Percentiles rank a stretch among this genome's conserved stretches.
These are phyloP conservation scores for Globodera rostochiensis DNA, from an alignment of 1,140 invertebrate species.

Conservation along the genomic window DNA sequence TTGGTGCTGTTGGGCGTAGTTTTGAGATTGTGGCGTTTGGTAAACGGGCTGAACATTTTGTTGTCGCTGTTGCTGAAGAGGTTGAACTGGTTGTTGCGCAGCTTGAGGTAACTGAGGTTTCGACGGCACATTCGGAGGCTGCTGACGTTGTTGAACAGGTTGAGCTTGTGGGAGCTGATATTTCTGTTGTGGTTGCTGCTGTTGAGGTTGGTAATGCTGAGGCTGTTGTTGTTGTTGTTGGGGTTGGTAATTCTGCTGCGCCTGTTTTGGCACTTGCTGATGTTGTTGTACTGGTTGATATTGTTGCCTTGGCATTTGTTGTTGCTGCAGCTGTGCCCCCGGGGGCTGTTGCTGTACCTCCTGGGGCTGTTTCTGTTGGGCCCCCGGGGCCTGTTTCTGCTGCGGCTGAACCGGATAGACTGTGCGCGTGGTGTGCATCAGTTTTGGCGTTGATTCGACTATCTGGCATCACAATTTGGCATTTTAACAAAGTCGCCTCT, in stretches of 20 bases:
- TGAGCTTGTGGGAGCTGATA: background rate
- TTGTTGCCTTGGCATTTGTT: constrained; percentile 17
- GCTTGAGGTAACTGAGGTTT: background rate
- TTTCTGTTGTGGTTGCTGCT: constrained; percentile 1
- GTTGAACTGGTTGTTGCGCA: constrained; percentile 15
- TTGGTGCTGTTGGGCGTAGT: background rate
- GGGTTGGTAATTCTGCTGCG: constrained; percentile 4
- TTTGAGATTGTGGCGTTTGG: background rate
- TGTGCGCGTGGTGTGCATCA: background rate
- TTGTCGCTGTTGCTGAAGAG: constrained; percentile 14
- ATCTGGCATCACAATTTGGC: background rate
- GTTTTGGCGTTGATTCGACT: background rate
- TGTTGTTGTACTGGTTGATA: constrained; percentile 18
- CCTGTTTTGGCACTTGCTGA: constrained; percentile 4
- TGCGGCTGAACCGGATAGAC: background rate
- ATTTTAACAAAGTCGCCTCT: background rate
- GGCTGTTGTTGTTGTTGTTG: constrained; percentile 20
- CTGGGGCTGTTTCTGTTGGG: constrained; percentile 20
- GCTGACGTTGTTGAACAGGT: background rate
- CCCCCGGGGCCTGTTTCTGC: background rate
- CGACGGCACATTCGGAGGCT: background rate
- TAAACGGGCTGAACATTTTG: background rate
- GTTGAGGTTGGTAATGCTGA: background rate
- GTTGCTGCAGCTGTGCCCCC: background rate
- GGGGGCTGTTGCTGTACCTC: background rate